These are phyloP conservation scores for Microtus ochrogaster DNA, from an alignment of 2,113 vertebrate species.

Conservation along the genomic window DNA sequence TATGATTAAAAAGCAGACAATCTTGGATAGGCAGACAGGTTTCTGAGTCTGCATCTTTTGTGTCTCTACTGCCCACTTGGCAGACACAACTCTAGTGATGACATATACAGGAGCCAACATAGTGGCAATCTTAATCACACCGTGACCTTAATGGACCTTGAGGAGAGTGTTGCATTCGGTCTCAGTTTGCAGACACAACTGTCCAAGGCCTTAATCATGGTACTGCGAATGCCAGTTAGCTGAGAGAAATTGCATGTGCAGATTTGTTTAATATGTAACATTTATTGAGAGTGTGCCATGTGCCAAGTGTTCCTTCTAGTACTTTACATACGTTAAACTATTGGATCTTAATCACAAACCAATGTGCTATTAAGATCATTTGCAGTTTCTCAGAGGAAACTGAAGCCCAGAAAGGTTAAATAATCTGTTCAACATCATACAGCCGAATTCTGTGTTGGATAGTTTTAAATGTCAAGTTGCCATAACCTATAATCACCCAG, in stretches of 20 bases:
- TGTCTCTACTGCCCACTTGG: not conserved
- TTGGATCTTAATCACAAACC: not conserved
- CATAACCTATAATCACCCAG: not conserved
- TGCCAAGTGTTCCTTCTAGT: not conserved
- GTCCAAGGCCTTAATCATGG: not conserved
- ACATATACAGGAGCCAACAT: not conserved
- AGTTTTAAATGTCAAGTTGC: too few species aligned
- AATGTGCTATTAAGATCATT: not conserved
- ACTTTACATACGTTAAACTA: not conserved
- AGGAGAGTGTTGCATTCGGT: not conserved
- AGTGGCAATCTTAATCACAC: not conserved
- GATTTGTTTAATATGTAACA: conserved; percentile 19
- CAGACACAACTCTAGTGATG: not conserved
- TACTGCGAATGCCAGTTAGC: not conserved
- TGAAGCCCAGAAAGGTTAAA: not conserved
- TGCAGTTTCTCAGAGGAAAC: conserved; percentile 9
- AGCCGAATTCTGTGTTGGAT: not conserved
- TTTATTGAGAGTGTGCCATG: not conserved
- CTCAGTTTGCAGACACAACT: not conserved
- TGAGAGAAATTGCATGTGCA: not conserved
- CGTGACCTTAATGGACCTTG: not conserved
- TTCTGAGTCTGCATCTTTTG: not conserved
- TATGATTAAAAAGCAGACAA: not conserved
- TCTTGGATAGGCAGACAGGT: not conserved
- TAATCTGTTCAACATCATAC: not conserved